phyloP scores from a whole-genome alignment of 2,113 vertebrate genomes.

The Progne subis region DNA sequence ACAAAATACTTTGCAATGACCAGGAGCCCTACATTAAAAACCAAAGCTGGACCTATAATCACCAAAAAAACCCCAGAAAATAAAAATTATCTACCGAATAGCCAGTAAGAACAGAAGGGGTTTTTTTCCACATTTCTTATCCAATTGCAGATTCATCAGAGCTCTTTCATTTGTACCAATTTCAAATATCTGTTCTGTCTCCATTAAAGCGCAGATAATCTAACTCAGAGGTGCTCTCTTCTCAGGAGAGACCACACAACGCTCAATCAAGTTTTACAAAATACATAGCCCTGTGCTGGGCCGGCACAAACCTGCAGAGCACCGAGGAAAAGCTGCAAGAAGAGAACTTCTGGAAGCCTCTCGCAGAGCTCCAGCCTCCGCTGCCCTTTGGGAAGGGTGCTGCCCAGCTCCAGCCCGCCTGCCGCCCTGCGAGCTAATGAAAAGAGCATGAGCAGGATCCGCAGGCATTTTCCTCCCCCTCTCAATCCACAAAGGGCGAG shows the following conservation, averaged over 20 bases:
- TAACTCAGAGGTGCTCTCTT: neutral
- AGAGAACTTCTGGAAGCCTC: fast-evolving
- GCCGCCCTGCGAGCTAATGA: neutral
- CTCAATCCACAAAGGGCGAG: neutral
- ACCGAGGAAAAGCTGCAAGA: neutral
- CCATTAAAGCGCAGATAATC: neutral
- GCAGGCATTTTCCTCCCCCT: neutral
- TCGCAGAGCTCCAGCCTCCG: neutral
- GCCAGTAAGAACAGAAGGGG: neutral
- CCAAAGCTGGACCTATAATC: neutral
- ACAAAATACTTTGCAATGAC: neutral
- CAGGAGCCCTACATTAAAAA: neutral
- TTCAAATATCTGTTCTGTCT: neutral
- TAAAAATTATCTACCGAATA: neutral
- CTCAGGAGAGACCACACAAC: neutral
- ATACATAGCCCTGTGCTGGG: neutral
- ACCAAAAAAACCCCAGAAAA: neutral
- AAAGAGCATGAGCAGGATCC: conserved; percentile 1
- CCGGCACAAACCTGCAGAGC: fast-evolving
- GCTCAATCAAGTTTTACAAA: neutral
- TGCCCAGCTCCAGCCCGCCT: fast-evolving
- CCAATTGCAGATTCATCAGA: neutral
- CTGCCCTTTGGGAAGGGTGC: neutral
- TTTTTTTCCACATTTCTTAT: neutral
- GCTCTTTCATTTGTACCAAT: neutral